These are phyloP conservation scores for Pollachius pollachius DNA, from an alignment of 2,113 vertebrate genomes.

Conservation along the genomic window DNA sequence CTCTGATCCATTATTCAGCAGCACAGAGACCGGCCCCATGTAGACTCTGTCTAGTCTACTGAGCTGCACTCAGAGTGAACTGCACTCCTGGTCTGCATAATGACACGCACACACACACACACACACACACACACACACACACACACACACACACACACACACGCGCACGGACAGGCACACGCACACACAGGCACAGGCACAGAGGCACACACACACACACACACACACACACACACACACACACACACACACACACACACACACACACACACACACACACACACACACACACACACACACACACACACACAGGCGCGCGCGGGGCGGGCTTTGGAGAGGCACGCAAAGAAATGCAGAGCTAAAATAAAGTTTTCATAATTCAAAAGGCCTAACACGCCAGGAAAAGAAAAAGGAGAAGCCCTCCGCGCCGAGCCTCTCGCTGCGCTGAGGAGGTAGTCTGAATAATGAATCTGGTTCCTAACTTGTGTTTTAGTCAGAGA, in stretches of 20 bases:
- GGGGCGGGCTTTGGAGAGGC: slow-evolving; percentile 64
- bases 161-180: too few relatives aligned
- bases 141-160: slow-evolving; percentile 17
- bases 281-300: too few relatives aligned
- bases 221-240: slow-evolving; percentile 21
- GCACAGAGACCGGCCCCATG: slow-evolving; percentile 65
- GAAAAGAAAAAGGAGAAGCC: slow-evolving; percentile 4
- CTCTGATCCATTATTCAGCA: slow-evolving; percentile 76
- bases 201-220: too few relatives aligned
- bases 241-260: too few relatives aligned
- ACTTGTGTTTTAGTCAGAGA: slow-evolving; percentile 64
- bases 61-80: slow-evolving; percentile 70
- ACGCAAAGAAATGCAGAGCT: slow-evolving; percentile 69
- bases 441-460: slow-evolving; percentile 53
- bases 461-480: slow-evolving; percentile 69
- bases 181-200: neutral
- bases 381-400: slow-evolving; percentile 60
- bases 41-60: slow-evolving; percentile 70
- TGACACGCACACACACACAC: slow-evolving; percentile 19
- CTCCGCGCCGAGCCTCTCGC: slow-evolving; percentile 39
- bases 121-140: too few relatives aligned
- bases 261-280: slow-evolving; percentile 20
- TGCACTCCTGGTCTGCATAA: slow-evolving; percentile 68
- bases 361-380: slow-evolving; percentile 75
- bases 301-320: slow-evolving; percentile 26